These are phyloP conservation scores for Eristalis tenax DNA, from an alignment of 2,888 invertebrate genomes.

Conservation along the genomic window DNA sequence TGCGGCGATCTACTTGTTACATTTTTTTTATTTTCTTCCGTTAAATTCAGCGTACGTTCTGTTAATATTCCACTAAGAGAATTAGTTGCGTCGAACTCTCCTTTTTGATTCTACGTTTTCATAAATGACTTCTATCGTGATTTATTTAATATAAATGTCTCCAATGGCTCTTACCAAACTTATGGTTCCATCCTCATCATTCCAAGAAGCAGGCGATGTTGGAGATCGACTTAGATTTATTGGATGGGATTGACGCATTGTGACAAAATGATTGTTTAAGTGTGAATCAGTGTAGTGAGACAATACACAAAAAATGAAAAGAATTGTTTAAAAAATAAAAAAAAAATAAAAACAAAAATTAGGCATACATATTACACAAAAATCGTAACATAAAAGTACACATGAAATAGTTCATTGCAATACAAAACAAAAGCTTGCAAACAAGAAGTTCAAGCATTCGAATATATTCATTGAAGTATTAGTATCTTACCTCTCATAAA, in stretches of 20 bases:
- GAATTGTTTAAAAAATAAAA: constrained; percentile 45
- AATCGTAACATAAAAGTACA: constrained; percentile 22
- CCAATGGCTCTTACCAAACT: constrained; percentile 77
- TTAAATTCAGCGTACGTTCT: constrained; percentile 47
- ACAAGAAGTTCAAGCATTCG: neutral
- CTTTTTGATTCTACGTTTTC: constrained; percentile 76
- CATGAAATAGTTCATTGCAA: neutral
- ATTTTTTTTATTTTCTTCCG: constrained; percentile 55
- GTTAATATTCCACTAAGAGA: constrained; percentile 72
- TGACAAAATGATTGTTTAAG: constrained; percentile 53
- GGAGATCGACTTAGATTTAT: constrained; percentile 79
- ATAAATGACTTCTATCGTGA: constrained; percentile 54
- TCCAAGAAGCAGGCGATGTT: constrained; percentile 80
- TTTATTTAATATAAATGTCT: constrained; percentile 29
- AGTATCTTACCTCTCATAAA: constrained; percentile 89
- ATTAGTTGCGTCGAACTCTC: constrained; percentile 74
- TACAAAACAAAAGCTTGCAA: constrained; percentile 22
- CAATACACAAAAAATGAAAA: constrained; percentile 56
- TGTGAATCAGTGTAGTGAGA: constrained; percentile 57
- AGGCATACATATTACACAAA: constrained; percentile 30
- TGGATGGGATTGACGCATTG: constrained; percentile 17
- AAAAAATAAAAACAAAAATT: constrained; percentile 40
- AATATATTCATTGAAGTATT: neutral
- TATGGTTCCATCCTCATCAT: constrained; percentile 80
- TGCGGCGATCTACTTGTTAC: constrained; percentile 17